These are phyloP conservation scores for Agonum fuliginosum DNA, from an alignment of 2,888 invertebrate genomes.

Conservation along the genomic window DNA sequence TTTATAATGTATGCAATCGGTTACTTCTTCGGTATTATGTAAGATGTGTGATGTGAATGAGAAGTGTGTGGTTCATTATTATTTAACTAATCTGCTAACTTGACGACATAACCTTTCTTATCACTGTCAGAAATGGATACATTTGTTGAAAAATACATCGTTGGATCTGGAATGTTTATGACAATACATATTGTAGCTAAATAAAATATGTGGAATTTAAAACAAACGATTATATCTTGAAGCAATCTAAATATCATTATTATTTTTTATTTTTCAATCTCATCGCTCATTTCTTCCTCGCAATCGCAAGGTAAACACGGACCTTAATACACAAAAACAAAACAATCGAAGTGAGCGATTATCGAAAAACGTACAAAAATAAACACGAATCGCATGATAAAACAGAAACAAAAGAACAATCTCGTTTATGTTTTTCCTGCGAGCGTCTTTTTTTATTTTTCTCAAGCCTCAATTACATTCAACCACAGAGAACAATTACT, in stretches of 20 bases:
- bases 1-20: too few species aligned
- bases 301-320: neutral
- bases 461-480: constrained; percentile 34
- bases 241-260: constrained; percentile 28
- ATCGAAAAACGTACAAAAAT: constrained; percentile 52
- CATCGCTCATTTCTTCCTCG: constrained; percentile 11
- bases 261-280: neutral
- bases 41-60: too few species aligned
- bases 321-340: constrained; percentile 35
- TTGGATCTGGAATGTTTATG: too few species aligned
- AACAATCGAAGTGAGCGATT: constrained; percentile 53
- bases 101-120: too few species aligned
- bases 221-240: neutral
- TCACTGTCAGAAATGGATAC: too few species aligned
- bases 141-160: too few species aligned
- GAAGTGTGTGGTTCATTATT: too few species aligned
- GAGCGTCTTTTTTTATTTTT: constrained; percentile 17
- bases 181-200: too few species aligned
- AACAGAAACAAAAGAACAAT: constrained; percentile 50
- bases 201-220: neutral
- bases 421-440: constrained; percentile 45
- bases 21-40: too few species aligned
- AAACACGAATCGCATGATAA: constrained; percentile 45
- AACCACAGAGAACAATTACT: constrained; percentile 7
- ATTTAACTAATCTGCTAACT: too few species aligned